Evolutionary conservation across 1,140 invertebrate species (phyloP), one percentile per base, ranked within the genome.

Genomic region (Hylyphantes graminicola): DNA sequence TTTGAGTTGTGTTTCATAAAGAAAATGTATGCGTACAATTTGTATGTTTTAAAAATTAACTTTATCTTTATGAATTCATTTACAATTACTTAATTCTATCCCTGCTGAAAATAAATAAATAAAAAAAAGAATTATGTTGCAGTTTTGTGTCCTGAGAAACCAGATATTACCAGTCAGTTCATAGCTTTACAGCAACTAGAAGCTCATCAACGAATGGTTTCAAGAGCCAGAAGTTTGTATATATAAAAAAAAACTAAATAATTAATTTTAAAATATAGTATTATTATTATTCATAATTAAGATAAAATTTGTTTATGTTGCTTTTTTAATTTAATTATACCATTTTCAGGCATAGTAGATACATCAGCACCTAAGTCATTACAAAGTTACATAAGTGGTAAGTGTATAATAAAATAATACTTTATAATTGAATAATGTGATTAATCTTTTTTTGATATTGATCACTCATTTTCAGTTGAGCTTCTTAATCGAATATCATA

Each of bases 361-460:
- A 84, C 73, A 48, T 76, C 74, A 7, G 48, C 82, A 15, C 82
- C 82, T 15, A 68, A 59, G 61, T 84, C 82, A 74, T 19, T 84
- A 17, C 73, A 84, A 63, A 84, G 82, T 53, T 84, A 84, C 9
- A 76, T 76, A 13, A 76, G 73, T 70, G 64, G 82, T 84, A 77
- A 64, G 59, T 21, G 63, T 21, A 63, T 82, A 21, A 35, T 51
- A 70, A 6, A 35, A 35, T 35, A 35, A 35, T 35, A 35, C 35
- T 35, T 35, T 35, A 35, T 35, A 35, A 35, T 35, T 2, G 1
- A 35, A 35, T 35, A 35, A 35, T 35, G 1, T 35, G 5, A 35
- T 35, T 35, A 35, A 35, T 35, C n/a, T n/a, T 35, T 35, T 35
- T 35, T 35, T 35, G 35, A 35, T 35, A 35, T 35, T 35, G 35